Evolutionary conservation across 2,797 vertebrate genomes (phyloP).

Genomic region (Buceros bicornis): DNA sequence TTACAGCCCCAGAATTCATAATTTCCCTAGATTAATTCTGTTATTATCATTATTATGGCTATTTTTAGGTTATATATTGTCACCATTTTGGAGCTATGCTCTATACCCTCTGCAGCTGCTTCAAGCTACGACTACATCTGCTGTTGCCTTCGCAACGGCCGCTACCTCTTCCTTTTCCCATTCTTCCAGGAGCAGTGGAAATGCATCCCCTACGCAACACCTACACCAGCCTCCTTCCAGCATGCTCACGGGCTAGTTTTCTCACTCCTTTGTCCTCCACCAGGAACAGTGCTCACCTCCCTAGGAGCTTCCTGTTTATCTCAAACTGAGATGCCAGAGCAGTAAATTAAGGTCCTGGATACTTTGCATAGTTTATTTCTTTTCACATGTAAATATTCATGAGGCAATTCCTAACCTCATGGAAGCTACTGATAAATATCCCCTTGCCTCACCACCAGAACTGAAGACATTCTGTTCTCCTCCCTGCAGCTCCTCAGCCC

Average conservation of each 20-base stretch:
- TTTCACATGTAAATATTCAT: slow-evolving; percentile 38
- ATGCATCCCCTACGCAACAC: neutral
- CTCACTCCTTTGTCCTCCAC: neutral
- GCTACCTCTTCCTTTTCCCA: neutral
- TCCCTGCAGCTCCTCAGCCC: slow-evolving; percentile 15
- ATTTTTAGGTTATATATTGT: neutral
- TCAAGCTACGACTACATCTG: neutral
- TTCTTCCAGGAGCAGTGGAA: neutral
- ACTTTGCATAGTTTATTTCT: slow-evolving; percentile 28
- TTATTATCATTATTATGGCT: neutral
- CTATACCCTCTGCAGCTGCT: neutral
- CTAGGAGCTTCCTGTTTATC: slow-evolving; percentile 43
- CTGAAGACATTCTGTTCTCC: neutral
- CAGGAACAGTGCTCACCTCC: neutral
- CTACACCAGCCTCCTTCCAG: neutral
- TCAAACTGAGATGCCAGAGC: neutral
- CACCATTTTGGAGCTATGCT: neutral
- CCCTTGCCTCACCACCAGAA: neutral
- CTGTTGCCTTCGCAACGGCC: neutral
- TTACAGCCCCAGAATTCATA: neutral
- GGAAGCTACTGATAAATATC: slow-evolving; percentile 22
- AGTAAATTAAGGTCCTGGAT: neutral
- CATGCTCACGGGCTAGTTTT: neutral
- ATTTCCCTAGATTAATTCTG: neutral
- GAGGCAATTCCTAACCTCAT: slow-evolving; percentile 4